Percentiles rank a stretch among this genome's conserved stretches.
Evolutionary conservation across 2,888 invertebrate species (phyloP).

Genomic region (Spialia ferax): DNA sequence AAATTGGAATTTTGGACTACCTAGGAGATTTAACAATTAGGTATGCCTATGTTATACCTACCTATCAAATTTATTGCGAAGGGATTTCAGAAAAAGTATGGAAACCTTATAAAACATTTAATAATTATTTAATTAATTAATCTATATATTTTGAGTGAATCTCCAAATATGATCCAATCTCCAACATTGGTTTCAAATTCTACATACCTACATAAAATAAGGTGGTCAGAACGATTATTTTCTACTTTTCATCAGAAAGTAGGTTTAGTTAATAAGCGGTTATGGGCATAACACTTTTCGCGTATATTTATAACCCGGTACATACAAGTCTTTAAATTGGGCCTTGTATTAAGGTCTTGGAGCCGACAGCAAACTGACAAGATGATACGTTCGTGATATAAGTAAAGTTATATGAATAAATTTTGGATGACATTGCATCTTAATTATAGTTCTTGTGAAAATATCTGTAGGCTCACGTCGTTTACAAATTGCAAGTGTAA

Average conservation of each 20-base stretch:
- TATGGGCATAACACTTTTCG: conserved; percentile 31
- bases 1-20: too few species aligned
- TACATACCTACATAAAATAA: too few species aligned
- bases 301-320: conserved; percentile 19
- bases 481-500: conserved; percentile 44
- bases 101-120: too few species aligned
- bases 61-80: too few species aligned
- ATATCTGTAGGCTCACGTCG: conserved; percentile 44
- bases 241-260: conserved; percentile 29
- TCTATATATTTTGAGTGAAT: too few species aligned
- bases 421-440: conserved; percentile 42
- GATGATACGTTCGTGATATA: conserved; percentile 36
- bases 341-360: conserved; percentile 34
- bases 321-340: conserved; percentile 34
- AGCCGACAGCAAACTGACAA: conserved; percentile 34
- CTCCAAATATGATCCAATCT: too few species aligned
- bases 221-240: too few species aligned
- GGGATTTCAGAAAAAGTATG: too few species aligned
- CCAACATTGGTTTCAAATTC: too few species aligned
- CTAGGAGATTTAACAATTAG: too few species aligned
- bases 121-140: too few species aligned
- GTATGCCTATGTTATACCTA: too few species aligned
- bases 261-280: conserved; percentile 33
- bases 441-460: conserved; percentile 42
- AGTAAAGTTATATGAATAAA: conserved; percentile 43